Conservation (phyloP, 2,113 vertebrate species). For the Strix aluco region DNA sequence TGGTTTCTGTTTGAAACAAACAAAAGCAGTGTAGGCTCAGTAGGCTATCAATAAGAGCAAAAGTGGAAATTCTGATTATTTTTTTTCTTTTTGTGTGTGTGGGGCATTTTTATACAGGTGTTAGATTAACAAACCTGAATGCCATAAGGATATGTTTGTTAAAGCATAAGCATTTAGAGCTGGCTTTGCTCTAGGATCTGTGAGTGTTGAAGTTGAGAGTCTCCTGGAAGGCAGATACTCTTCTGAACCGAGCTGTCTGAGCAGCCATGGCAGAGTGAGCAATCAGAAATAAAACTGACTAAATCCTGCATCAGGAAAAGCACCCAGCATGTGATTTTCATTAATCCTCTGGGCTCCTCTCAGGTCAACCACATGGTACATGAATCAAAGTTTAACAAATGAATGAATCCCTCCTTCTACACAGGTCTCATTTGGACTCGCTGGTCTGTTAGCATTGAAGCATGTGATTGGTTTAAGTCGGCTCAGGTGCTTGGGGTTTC, state of each 20-base stretch:
- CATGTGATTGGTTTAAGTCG: constrained; percentile 55
- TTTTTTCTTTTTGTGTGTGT: background rate
- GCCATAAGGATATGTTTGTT: background rate
- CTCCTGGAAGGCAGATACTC: background rate
- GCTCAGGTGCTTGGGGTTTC: constrained; percentile 47
- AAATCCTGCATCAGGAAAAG: constrained; percentile 54
- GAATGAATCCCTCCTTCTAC: constrained; percentile 6
- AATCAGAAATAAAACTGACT: background rate
- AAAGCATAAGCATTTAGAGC: background rate
- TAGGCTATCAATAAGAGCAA: background rate
- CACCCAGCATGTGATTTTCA: constrained; percentile 53
- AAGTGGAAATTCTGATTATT: background rate
- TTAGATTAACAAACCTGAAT: background rate
- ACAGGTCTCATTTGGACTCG: background rate
- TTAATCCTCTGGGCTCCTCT: constrained; percentile 60
- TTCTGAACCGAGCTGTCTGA: background rate
- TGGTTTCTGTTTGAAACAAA: background rate
- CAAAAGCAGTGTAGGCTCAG: background rate
- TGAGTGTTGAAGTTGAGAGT: background rate
- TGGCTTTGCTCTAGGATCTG: background rate
- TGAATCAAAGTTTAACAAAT: constrained; percentile 52
- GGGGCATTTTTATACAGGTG: background rate
- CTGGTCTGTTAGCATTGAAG: constrained; percentile 4
- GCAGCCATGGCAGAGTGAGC: constrained; percentile 29
- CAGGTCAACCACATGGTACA: constrained; percentile 24